Evolutionary conservation across 1,140 invertebrate species (phyloP).

Genomic region (Bombyx mori): DNA sequence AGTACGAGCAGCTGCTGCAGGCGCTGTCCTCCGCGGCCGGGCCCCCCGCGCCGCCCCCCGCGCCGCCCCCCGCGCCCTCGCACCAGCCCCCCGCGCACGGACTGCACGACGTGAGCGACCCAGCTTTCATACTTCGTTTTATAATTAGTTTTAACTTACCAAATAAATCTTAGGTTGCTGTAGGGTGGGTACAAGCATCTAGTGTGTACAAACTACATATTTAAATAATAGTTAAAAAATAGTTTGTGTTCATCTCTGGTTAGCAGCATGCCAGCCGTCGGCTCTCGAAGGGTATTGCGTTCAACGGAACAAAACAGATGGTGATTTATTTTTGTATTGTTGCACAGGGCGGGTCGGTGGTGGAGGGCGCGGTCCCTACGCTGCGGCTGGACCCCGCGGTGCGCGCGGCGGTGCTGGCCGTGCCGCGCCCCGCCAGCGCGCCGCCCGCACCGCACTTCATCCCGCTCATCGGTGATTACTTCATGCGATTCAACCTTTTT

Average conservation of each 20-base stretch:
- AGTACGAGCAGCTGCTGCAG: slow-evolving; percentile 91
- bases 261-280: too few species aligned
- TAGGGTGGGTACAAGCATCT: too few species aligned
- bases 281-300: too few species aligned
- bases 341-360: slow-evolving; percentile 16
- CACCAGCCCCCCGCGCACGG: slow-evolving; percentile 8
- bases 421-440: slow-evolving; percentile 19
- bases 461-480: too few species aligned
- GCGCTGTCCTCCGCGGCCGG: slow-evolving; percentile 69
- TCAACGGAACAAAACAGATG: too few species aligned
- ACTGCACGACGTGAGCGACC: slow-evolving; percentile 24
- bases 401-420: slow-evolving; percentile 58
- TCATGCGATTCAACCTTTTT: too few species aligned
- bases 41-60: slow-evolving; percentile 4
- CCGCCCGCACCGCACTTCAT: slow-evolving; percentile 8
- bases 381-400: slow-evolving; percentile 75
- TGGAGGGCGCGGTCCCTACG: slow-evolving; percentile 57
- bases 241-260: too few species aligned
- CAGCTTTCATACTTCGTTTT: neutral
- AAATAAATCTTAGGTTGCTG: too few species aligned
- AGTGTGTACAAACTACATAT: too few species aligned
- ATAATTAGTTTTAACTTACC: too few species aligned
- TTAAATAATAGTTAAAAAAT: too few species aligned
- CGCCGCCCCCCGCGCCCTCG: neutral
- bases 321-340: neutral